Base-by-base conservation (phyloP, 2,113 vertebrate genomes). In the Mesoclemmys tuberculata region DNA sequence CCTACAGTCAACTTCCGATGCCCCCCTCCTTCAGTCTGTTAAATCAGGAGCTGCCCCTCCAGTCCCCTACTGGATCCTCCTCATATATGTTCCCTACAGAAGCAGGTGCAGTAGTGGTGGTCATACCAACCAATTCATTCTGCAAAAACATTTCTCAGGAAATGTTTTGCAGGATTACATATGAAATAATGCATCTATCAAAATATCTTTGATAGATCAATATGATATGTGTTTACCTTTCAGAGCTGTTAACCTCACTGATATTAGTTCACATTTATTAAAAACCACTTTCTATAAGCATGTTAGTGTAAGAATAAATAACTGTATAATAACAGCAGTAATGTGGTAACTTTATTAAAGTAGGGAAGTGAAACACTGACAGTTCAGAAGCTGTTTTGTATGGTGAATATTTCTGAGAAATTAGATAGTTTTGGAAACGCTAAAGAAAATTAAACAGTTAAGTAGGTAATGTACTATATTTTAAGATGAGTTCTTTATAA, bases 1-100 rank as follows among this genome's bases (percentile, higher is more conserved):
- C 97, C 84, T 98, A 98, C 90, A 97, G 97, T 90, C 98, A 98
- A 92, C 98, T 99, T 97, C 98, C 93, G 26, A 97, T 97, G 93
- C 90, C 96, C 71, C 82, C 97, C 87, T 98, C 98, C 87, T 98
- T 98, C 97, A 98, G 83, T 93, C 94, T 97, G 95, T 95, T 99
- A 95, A 98, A 96, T 85, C 93, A 98, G 97, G 98, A 99, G 93
- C 97, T 96, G 78, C 94, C 98, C 89, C 93, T 98, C 44, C 93
- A 92, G 68, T 97, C 98, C 96, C 98, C 97, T 89, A 84, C 97
- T 24, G 98, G 98, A 96, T 90, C 97, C 56, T 86, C 97, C 79
- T 95, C 97, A 83, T 98, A 91, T 94, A 95, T 97, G 92, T 95
- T 98, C 91, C 97, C 92, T 88, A 97, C 96, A 90, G 96, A 98